Conservation (phyloP, 2,888 invertebrate species). For the Pandemis corylana region DNA sequence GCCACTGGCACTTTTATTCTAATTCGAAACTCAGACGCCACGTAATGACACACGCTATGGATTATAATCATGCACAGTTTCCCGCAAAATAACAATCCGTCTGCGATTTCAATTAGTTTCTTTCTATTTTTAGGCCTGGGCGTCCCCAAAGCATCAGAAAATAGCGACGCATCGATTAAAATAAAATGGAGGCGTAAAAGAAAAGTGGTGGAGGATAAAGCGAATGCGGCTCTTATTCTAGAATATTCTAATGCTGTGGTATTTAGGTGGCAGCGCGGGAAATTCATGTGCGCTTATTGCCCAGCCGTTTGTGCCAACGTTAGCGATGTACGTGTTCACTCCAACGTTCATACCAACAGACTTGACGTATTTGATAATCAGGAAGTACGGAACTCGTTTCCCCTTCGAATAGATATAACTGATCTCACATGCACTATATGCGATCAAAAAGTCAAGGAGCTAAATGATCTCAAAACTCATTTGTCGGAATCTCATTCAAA, state of each 20-base stretch:
- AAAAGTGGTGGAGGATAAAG: constrained; percentile 56
- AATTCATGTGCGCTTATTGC: constrained; percentile 70
- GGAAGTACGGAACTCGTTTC: constrained; percentile 59
- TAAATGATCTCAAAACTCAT: constrained; percentile 62
- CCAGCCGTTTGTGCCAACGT: constrained; percentile 54
- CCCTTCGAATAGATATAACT: constrained; percentile 68
- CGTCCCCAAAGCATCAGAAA: constrained; percentile 44
- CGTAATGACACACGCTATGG: constrained; percentile 57
- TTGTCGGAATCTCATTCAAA: constrained; percentile 55
- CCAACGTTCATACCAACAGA: constrained; percentile 56
- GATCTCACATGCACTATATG: constrained; percentile 63
- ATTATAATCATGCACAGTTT: constrained; percentile 42
- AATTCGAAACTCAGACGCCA: constrained; percentile 66
- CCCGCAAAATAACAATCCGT: constrained; percentile 25
- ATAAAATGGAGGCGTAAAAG: constrained; percentile 64
- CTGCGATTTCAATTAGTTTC: constrained; percentile 45
- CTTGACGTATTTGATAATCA: constrained; percentile 58
- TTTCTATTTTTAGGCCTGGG: constrained; percentile 66
- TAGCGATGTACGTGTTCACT: constrained; percentile 59
- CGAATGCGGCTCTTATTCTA: constrained; percentile 66
- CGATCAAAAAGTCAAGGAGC: constrained; percentile 43
- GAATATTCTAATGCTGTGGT: constrained; percentile 67
- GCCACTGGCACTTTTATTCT: constrained; percentile 58
- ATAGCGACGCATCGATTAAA: constrained; percentile 44
- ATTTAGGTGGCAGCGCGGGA: constrained; percentile 68